phyloP scores from a whole-genome alignment of 1,140 invertebrate species.

The Pteromalus puparum region DNA sequence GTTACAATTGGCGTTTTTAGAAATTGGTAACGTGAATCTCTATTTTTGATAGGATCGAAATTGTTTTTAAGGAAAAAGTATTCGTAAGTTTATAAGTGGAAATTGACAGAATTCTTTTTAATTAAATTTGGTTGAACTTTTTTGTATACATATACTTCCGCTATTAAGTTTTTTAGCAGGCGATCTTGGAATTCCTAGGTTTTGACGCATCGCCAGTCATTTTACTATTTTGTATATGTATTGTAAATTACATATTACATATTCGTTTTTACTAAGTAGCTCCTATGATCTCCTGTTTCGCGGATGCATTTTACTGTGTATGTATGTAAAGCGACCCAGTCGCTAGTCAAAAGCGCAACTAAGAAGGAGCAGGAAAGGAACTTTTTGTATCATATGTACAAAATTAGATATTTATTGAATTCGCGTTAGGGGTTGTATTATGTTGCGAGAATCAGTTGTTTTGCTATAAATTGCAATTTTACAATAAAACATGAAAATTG shows the following conservation, averaged over 20 bases:
- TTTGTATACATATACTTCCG: constrained; percentile 37
- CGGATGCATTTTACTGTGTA: not conserved
- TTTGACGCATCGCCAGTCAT: constrained; percentile 17
- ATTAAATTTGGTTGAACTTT: constrained; percentile 51
- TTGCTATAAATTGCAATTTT: not conserved
- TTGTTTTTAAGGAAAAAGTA: not conserved
- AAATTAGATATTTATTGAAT: not conserved
- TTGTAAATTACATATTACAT: constrained; percentile 5
- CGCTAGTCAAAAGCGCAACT: not conserved
- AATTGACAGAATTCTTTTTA: constrained; percentile 31
- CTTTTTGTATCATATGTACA: not conserved
- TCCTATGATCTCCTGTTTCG: constrained; percentile 11
- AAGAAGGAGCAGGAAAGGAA: not conserved
- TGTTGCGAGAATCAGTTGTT: not conserved
- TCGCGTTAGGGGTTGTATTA: not conserved
- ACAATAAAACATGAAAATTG: not conserved
- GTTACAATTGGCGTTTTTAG: not conserved
- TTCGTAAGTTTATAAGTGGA: not conserved
- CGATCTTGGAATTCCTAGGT: constrained; percentile 42
- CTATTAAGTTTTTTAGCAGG: constrained; percentile 6
- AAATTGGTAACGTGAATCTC: not conserved
- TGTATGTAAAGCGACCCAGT: not conserved
- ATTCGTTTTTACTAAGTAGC: not conserved
- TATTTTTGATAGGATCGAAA: constrained; percentile 3
- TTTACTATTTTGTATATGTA: not conserved